phyloP scores from a whole-genome alignment of 2,888 invertebrate genomes.

The Gari tellinella region DNA sequence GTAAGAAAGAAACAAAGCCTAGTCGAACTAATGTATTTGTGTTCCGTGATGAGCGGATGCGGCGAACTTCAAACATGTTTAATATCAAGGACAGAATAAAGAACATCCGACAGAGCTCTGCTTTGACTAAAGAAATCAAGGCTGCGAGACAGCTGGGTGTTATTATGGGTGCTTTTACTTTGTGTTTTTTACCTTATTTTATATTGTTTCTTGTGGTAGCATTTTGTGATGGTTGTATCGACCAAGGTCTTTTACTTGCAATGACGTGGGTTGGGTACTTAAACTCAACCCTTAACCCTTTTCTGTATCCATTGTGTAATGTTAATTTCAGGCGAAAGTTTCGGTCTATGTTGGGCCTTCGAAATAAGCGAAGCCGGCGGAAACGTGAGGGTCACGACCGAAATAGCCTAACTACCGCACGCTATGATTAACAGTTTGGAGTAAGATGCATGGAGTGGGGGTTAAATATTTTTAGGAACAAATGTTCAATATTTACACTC shows the following conservation, averaged over 20 bases:
- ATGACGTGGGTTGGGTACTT: slow-evolving; percentile 86
- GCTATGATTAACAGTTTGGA: slow-evolving; percentile 63
- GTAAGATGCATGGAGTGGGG: too few relatives aligned
- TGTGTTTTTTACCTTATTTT: slow-evolving; percentile 88
- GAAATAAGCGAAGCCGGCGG: slow-evolving; percentile 42
- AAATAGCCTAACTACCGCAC: slow-evolving; percentile 69
- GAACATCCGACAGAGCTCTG: slow-evolving; percentile 76
- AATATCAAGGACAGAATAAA: slow-evolving; percentile 72
- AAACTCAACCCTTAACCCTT: slow-evolving; percentile 86
- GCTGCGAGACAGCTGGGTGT: slow-evolving; percentile 87
- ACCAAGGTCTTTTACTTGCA: slow-evolving; percentile 83
- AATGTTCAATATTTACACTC: too few relatives aligned
- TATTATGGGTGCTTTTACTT: slow-evolving; percentile 87
- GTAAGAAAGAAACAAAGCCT: slow-evolving; percentile 31
- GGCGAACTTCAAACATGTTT: slow-evolving; percentile 62
- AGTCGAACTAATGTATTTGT: slow-evolving; percentile 56
- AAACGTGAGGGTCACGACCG: slow-evolving; percentile 54
- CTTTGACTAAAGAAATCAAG: slow-evolving; percentile 84
- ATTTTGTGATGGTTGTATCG: slow-evolving; percentile 85
- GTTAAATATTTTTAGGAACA: too few relatives aligned
- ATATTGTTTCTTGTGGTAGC: slow-evolving; percentile 86
- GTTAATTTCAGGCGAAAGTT: slow-evolving; percentile 85
- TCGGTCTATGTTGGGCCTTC: slow-evolving; percentile 75
- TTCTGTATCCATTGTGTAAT: slow-evolving; percentile 86
- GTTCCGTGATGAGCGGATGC: slow-evolving; percentile 66